Evolutionary conservation across 2,113 vertebrate genomes (phyloP).

Genomic region (Dendropsophus ebraccatus): DNA sequence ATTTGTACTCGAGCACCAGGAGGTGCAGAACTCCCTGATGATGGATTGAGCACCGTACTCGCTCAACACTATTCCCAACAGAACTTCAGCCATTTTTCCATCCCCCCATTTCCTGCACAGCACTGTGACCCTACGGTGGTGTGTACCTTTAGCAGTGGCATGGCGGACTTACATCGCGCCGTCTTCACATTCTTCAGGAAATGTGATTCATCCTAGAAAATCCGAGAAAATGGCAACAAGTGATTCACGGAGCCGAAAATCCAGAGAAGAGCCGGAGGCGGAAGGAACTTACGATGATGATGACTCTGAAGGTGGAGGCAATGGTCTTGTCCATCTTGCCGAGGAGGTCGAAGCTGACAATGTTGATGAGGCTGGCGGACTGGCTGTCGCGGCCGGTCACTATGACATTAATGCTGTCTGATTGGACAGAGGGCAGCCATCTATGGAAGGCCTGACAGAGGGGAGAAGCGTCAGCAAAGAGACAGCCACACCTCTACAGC

Average conservation of each 20-base stretch:
- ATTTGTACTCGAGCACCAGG: no score
- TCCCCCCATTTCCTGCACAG: not conserved
- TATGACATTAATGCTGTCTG: constrained; percentile 85
- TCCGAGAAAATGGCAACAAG: not conserved
- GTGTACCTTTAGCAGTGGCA: constrained; percentile 90
- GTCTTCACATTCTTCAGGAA: constrained; percentile 96
- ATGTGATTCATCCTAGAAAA: constrained; percentile 92
- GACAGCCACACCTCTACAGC: no score
- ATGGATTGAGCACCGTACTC: no score
- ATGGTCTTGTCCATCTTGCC: constrained; percentile 86
- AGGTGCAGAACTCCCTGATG: no score
- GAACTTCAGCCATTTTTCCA: not conserved
- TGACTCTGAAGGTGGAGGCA: constrained; percentile 81
- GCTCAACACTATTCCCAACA: no score
- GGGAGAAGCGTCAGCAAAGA: no score
- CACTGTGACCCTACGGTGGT: not conserved
- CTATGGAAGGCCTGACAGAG: constrained; percentile 85
- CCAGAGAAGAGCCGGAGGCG: not conserved
- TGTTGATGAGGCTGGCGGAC: constrained; percentile 82
- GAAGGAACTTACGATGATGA: constrained; percentile 87
- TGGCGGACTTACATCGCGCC: constrained; percentile 87
- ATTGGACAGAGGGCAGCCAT: constrained; percentile 89
- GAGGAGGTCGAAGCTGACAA: constrained; percentile 95
- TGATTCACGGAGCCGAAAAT: not conserved
- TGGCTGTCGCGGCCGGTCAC: constrained; percentile 85